Evolutionary conservation across 2,888 invertebrate genomes (phyloP), one percentile per base, ranked within the genome.

Genomic region (Melitaea athalia): DNA sequence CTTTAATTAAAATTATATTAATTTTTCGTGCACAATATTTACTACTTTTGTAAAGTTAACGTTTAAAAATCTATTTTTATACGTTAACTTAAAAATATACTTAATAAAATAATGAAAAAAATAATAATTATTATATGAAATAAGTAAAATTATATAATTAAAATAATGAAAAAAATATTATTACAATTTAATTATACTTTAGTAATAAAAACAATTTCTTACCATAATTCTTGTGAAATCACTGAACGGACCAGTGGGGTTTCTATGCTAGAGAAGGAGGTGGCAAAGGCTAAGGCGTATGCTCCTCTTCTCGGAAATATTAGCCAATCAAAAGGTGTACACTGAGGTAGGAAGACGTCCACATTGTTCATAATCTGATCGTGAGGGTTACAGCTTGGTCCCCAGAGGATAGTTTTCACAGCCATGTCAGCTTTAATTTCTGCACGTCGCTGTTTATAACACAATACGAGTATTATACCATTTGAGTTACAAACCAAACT

Each of bases 341-440:
- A 80, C 2, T 49, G 65, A 14, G 83, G 83, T 33, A 84, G 72
- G 12, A 47, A 63, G 5, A 83, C 47, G 0, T 66, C 42, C 11
- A 65, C 49, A 52, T 80, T 72, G 14, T 68, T 15, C 78, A 79
- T 78, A 11, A 85, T 73, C 0, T 77, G 78, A 57, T 85, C 83
- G 0, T 59, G 57, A 2, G 81, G 80, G 59, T 83, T 79, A 38
- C 81, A 79, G 15, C 77, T 81, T 0, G 83, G 82, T 4, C 83
- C 83, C 81, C 81, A 83, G 0, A 83, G 73, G 1, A 82, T 79
- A 0, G 76, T 68, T 4, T 77, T 78, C 67, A 81, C 79, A 5
- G 69, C 33, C n/a, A 66, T 52, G 15, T 75, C 72, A 12, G 66
- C 45, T 17, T 72, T 73, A 60, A 64, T 68, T 45, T 73, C 67